These are phyloP conservation scores for Hylyphantes graminicola DNA, from an alignment of 1,140 invertebrate species.

Conservation along the genomic window DNA sequence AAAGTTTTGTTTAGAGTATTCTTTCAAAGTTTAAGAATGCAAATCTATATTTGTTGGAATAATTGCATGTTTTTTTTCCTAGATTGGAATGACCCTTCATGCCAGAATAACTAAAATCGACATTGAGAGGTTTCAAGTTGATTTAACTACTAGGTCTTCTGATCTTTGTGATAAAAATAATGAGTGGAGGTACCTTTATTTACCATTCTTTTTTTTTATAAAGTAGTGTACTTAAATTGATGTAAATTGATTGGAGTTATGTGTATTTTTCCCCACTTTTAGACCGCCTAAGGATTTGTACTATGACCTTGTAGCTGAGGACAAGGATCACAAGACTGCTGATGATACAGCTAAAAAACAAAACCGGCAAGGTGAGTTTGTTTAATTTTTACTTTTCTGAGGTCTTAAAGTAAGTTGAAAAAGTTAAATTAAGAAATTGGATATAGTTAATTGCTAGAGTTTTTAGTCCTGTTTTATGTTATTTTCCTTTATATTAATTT, in stretches of 20 bases:
- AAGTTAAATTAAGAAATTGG: background rate
- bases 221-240: background rate
- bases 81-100: constrained; percentile 87
- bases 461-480: background rate
- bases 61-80: constrained; percentile 48
- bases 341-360: constrained; percentile 85
- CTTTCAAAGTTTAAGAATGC: too few species aligned
- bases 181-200: constrained; percentile 66
- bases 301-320: constrained; percentile 90
- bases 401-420: constrained; percentile 1
- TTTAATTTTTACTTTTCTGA: background rate
- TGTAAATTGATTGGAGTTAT: background rate
- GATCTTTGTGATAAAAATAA: constrained; percentile 92
- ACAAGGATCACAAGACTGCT: constrained; percentile 81
- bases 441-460: background rate
- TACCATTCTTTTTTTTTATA: background rate
- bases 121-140: constrained; percentile 92
- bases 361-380: constrained; percentile 73
- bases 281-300: constrained; percentile 88
- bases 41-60: background rate
- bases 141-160: constrained; percentile 92
- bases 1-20: too few species aligned
- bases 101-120: constrained; percentile 96
- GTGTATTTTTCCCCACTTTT: constrained; percentile 62
- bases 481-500: too few species aligned